Base-by-base conservation (phyloP, 2,888 invertebrate genomes). In the Autographa gamma region DNA sequence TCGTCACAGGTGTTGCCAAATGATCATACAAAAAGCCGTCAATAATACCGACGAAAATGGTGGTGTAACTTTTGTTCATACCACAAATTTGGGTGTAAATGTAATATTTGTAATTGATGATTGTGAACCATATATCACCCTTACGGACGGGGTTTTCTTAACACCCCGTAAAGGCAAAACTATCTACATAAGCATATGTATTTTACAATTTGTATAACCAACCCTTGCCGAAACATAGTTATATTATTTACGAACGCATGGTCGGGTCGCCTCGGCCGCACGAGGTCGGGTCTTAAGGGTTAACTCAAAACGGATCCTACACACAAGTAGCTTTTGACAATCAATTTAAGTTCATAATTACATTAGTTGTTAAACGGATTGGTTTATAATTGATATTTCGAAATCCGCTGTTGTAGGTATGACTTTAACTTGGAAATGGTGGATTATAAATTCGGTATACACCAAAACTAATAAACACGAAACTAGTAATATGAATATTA, bases 281-380 rank as follows among this genome's bases (percentile, higher is more conserved):
- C 67, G 65, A 70, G 74, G 74, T 83, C 71, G 63, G 73, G 66
- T 67, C 74, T 41, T 43, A 60, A 66, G 81, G 81, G 71, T 75
- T 77, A 71, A 80, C 76, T 71, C 71, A 66, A 72, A 74, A 69
- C 74, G 74, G 58, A 11, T 16, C 58, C 18, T 66, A 71, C 66
- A 54, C 77, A 63, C 56, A 48, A 71, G 34, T 48, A 32, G 13
- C 19, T 67, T 65, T 43, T 63, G 58, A 65, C 58, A 76, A 66
- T 74, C 59, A 59, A 79, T 66, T 79, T 67, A 25, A 67, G 38
- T 71, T 58, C 25, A 38, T 80, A 77, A 77, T 80, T 63, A 77
- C 56, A 71, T 72, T 73, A 66, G 32, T 60, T 60, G 60, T 60
- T 69, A 1, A 32, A 65, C 43, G 34, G 25, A 54, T 64, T 38